A percentile compares a stretch with the other conserved stretches of the same genome.
Conservation (phyloP, 2,888 invertebrate genomes). For the Chelonus formosanus region DNA sequence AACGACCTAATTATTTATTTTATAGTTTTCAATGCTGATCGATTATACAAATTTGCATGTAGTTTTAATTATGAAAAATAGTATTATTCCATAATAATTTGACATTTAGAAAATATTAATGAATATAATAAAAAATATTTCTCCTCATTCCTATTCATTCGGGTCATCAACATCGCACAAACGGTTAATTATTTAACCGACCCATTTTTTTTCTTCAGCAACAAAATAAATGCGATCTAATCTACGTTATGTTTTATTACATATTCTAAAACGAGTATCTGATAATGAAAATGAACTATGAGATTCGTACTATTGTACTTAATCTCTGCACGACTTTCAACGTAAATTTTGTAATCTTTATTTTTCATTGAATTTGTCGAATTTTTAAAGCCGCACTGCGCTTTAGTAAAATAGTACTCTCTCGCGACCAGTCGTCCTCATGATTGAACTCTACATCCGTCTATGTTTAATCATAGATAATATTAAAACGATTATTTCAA, state of each 20-base stretch:
- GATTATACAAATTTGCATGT: too few relatives aligned
- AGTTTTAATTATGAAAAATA: too few relatives aligned
- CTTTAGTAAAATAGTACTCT: slow-evolving; percentile 38
- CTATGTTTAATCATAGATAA: slow-evolving; percentile 39
- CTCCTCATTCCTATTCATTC: slow-evolving; percentile 26
- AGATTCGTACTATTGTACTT: slow-evolving; percentile 46
- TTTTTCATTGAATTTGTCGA: slow-evolving; percentile 1
- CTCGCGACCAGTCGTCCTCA: slow-evolving; percentile 59
- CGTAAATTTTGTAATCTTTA: not conserved
- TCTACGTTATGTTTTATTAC: slow-evolving; percentile 36
- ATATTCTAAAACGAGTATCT: slow-evolving; percentile 57
- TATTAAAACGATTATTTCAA: slow-evolving; percentile 35
- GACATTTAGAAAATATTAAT: slow-evolving; percentile 30
- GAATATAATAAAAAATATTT: slow-evolving; percentile 7
- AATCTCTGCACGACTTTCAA: slow-evolving; percentile 10
- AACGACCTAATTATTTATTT: too few relatives aligned
- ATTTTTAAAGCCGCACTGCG: slow-evolving; percentile 16
- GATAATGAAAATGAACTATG: slow-evolving; percentile 60
- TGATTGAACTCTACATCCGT: slow-evolving; percentile 33
- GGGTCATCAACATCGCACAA: slow-evolving; percentile 1
- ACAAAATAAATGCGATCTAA: slow-evolving; percentile 34
- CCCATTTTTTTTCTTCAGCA: slow-evolving; percentile 13
- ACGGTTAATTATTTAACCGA: slow-evolving; percentile 11
- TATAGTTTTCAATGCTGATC: too few relatives aligned
- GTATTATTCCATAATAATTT: too few relatives aligned